These are phyloP conservation scores for Catocala fraxini DNA, from an alignment of 2,888 invertebrate species.

Conservation along the genomic window DNA sequence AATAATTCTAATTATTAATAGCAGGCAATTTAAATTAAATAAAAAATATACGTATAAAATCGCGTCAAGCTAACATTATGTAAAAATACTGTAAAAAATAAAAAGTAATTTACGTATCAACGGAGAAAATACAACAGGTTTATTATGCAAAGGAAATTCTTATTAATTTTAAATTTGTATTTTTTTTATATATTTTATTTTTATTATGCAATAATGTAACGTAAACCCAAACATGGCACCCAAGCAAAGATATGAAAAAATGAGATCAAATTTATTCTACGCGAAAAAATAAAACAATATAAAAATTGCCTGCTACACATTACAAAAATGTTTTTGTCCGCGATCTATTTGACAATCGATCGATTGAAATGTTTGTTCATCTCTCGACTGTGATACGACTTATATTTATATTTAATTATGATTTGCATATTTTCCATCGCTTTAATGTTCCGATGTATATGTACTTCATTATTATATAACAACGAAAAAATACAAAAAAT, in stretches of 20 bases:
- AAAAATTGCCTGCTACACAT: conserved; percentile 79
- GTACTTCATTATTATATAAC: conserved; percentile 56
- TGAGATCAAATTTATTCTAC: conserved; percentile 81
- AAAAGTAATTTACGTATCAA: conserved; percentile 51
- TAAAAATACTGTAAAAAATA: conserved; percentile 44
- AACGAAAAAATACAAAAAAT: conserved; percentile 70
- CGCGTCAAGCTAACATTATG: conserved; percentile 48
- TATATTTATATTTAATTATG: conserved; percentile 49
- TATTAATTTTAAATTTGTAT: conserved; percentile 46
- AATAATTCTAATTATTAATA: conserved; percentile 61
- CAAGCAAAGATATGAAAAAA: conserved; percentile 73
- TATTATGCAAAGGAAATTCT: conserved; percentile 73
- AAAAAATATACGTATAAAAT: conserved; percentile 53
- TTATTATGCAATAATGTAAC: conserved; percentile 76
- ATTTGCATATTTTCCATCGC: conserved; percentile 50
- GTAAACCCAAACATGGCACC: conserved; percentile 75
- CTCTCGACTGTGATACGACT: conserved; percentile 65
- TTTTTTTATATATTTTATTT: conserved; percentile 40
- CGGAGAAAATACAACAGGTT: conserved; percentile 57
- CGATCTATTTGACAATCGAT: conserved; percentile 54
- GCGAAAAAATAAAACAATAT: conserved; percentile 48
- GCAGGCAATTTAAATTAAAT: conserved; percentile 79
- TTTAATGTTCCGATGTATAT: conserved; percentile 44
- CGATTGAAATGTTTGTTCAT: conserved; percentile 75
- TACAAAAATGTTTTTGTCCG: conserved; percentile 67